Percentiles rank a stretch among this genome's conserved stretches.
These are phyloP conservation scores for Rutpela maculata DNA, from an alignment of 2,888 invertebrate genomes.

Conservation along the genomic window DNA sequence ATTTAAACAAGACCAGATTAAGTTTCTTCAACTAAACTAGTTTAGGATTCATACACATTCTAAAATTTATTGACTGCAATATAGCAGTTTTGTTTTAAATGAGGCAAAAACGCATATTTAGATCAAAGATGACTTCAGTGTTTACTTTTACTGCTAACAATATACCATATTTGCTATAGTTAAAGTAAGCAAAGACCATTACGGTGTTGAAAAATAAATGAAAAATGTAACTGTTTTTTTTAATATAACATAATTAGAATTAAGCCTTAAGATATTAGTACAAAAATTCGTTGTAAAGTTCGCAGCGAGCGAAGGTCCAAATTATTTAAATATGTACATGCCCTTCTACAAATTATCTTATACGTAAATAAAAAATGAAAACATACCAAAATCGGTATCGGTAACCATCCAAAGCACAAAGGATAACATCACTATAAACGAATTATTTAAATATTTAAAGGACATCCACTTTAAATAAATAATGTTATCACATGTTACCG, in stretches of 20 bases:
- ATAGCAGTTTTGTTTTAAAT: background rate
- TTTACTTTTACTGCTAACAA: background rate
- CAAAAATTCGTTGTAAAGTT: no score
- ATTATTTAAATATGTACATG: background rate
- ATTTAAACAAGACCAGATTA: no score
- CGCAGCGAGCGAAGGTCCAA: no score
- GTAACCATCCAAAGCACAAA: constrained; percentile 31
- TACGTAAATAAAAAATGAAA: constrained; percentile 21
- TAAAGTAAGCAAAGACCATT: background rate
- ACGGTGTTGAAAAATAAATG: no score
- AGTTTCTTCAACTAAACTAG: no score
- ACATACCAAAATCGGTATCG: constrained; percentile 41
- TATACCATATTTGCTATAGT: background rate
- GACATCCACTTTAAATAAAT: constrained; percentile 26
- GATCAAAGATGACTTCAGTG: no score
- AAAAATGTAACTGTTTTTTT: no score
- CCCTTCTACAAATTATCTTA: background rate
- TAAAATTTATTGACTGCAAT: background rate
- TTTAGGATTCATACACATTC: no score
- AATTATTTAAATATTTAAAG: constrained; percentile 29
- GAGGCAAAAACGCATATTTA: background rate
- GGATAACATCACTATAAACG: constrained; percentile 28
- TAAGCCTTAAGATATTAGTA: no score
- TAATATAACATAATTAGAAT: no score
- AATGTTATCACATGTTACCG: constrained; percentile 34